A percentile compares a stretch with the other conserved stretches of the same genome.
These are phyloP conservation scores for Phaetusa simplex DNA, from an alignment of 2,113 vertebrate genomes.

Conservation along the genomic window DNA sequence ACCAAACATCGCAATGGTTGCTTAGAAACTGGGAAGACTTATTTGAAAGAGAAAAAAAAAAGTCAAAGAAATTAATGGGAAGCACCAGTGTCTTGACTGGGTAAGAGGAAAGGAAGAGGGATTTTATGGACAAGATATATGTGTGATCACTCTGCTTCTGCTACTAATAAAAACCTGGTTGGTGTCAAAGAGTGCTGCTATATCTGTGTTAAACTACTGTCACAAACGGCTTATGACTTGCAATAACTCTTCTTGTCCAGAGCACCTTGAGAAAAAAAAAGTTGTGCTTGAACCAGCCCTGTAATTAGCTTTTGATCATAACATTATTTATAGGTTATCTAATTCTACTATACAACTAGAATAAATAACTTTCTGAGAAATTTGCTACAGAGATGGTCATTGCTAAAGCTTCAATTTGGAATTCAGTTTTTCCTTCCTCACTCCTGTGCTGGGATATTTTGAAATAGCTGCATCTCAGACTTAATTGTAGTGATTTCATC, in stretches of 20 bases:
- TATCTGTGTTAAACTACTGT: not conserved
- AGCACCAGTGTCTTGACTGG: not conserved
- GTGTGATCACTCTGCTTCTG: not conserved
- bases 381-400: not conserved
- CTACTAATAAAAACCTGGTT: not conserved
- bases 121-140: not conserved
- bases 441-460: not conserved
- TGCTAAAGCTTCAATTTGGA: not conserved
- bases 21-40: conserved; percentile 15
- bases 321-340: not conserved
- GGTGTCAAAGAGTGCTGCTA: not conserved
- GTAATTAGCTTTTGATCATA: not conserved
- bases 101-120: not conserved
- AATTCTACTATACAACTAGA: not conserved
- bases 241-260: not conserved
- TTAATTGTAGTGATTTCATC: not conserved
- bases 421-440: not conserved
- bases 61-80: conserved; percentile 4
- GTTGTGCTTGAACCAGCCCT: not conserved
- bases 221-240: not conserved
- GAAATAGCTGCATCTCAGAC: not conserved
- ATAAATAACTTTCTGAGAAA: not conserved
- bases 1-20: conserved; percentile 23
- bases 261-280: not conserved
- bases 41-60: conserved; percentile 1